Conservation (phyloP, 2,888 invertebrate species). For the Trichogramma dendrolimi region DNA sequence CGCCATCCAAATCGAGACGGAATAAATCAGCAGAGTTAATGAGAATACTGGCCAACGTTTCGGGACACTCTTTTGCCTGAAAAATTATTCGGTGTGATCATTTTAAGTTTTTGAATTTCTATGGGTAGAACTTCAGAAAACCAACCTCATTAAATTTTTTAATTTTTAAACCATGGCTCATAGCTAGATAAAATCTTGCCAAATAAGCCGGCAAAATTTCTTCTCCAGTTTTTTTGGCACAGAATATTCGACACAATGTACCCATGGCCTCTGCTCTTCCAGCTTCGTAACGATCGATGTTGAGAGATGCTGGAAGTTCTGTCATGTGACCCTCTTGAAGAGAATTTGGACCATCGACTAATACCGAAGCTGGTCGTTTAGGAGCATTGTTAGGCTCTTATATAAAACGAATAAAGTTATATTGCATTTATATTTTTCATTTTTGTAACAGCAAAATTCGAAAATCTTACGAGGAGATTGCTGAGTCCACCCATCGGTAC, state of each 20-base stretch:
- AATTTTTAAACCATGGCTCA: constrained; percentile 79
- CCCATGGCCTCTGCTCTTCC: constrained; percentile 94
- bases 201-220: constrained; percentile 88
- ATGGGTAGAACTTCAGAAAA: not conserved
- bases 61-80: constrained; percentile 61
- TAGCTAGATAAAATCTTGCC: constrained; percentile 86
- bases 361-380: constrained; percentile 65
- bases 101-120: not conserved
- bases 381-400: constrained; percentile 50
- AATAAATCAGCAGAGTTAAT: constrained; percentile 84
- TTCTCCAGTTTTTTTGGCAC: constrained; percentile 91
- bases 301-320: constrained; percentile 66
- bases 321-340: constrained; percentile 60
- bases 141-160: constrained; percentile 49
- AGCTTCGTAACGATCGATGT: constrained; percentile 75
- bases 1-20: constrained; percentile 85
- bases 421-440: constrained; percentile 1
- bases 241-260: constrained; percentile 90
- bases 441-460: not conserved
- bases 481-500: constrained; percentile 64
- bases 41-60: constrained; percentile 83
- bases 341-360: constrained; percentile 65
- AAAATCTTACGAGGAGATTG: constrained; percentile 55
- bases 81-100: constrained; percentile 19
- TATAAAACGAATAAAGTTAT: constrained; percentile 9